phyloP scores from a whole-genome alignment of 2,888 invertebrate species.

The Eilema griseolum region DNA sequence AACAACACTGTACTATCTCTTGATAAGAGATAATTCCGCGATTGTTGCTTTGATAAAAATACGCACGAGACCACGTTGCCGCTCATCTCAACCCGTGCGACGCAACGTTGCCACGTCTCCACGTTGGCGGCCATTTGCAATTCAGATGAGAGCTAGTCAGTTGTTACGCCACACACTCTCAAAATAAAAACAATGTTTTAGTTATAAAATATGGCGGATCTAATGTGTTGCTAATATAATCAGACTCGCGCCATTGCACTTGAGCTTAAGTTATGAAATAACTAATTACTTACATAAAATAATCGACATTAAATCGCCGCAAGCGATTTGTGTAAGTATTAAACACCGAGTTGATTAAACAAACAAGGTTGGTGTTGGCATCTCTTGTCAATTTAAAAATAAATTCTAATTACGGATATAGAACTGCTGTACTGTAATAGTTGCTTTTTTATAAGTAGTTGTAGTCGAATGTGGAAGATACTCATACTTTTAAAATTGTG shows the following conservation, averaged over 20 bases:
- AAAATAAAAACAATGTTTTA: conserved; percentile 80
- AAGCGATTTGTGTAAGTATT: conserved; percentile 6
- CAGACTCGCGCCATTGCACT: conserved; percentile 56
- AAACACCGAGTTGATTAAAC: conserved; percentile 1
- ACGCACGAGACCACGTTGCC: conserved; percentile 72
- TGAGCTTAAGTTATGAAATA: conserved; percentile 38
- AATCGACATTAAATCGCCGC: not conserved
- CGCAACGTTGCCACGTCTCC: conserved; percentile 73
- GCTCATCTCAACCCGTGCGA: conserved; percentile 58
- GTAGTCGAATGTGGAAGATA: not conserved
- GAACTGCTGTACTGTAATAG: not conserved
- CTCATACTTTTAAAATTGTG: not conserved
- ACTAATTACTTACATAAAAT: conserved; percentile 34
- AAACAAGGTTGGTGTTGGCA: not conserved
- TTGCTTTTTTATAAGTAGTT: not conserved
- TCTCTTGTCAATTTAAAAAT: not conserved
- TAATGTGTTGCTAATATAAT: conserved; percentile 59
- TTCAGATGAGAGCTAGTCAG: conserved; percentile 71
- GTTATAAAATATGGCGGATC: conserved; percentile 62
- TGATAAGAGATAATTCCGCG: conserved; percentile 70
- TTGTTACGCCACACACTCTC: conserved; percentile 75
- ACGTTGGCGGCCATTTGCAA: conserved; percentile 76
- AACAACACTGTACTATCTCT: conserved; percentile 45
- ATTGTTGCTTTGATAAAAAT: conserved; percentile 75
- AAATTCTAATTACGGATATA: not conserved